phyloP scores from a whole-genome alignment of 2,797 vertebrate species.

The Peromyscus aztecus region DNA sequence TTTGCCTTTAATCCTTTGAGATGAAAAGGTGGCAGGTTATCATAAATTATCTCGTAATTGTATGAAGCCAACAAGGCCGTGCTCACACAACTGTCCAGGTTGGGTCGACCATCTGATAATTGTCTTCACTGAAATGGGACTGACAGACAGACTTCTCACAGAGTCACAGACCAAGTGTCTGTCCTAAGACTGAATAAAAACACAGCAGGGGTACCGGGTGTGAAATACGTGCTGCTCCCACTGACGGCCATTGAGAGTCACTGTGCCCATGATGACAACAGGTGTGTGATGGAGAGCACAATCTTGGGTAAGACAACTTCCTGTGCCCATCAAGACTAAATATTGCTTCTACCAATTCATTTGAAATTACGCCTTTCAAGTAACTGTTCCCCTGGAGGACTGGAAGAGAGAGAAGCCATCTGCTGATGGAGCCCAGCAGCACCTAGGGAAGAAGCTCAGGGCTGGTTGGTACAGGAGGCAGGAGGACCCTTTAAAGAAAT shows the following conservation, averaged over 20 bases:
- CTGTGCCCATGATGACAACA: background rate
- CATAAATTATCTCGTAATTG: background rate
- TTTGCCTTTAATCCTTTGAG: conserved; percentile 16
- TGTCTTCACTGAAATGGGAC: background rate
- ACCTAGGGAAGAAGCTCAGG: background rate
- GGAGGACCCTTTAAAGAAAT: background rate
- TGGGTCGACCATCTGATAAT: background rate
- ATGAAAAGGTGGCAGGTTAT: background rate
- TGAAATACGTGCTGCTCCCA: background rate
- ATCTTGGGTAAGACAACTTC: background rate
- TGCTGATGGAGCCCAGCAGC: too few species aligned
- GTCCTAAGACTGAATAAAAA: background rate
- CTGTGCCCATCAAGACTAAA: background rate
- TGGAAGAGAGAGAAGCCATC: background rate
- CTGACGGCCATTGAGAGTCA: background rate
- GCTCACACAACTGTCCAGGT: background rate
- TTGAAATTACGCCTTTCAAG: background rate
- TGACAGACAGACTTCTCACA: background rate
- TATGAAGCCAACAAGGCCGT: background rate
- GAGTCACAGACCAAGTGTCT: background rate
- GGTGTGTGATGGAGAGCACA: background rate
- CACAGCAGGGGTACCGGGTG: background rate
- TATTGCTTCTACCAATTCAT: background rate
- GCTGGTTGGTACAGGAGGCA: too few species aligned
- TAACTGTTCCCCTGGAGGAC: background rate